Evolutionary conservation across 2,888 invertebrate genomes (phyloP), one percentile per base, ranked within the genome.

Genomic region (Amiota mariae): DNA sequence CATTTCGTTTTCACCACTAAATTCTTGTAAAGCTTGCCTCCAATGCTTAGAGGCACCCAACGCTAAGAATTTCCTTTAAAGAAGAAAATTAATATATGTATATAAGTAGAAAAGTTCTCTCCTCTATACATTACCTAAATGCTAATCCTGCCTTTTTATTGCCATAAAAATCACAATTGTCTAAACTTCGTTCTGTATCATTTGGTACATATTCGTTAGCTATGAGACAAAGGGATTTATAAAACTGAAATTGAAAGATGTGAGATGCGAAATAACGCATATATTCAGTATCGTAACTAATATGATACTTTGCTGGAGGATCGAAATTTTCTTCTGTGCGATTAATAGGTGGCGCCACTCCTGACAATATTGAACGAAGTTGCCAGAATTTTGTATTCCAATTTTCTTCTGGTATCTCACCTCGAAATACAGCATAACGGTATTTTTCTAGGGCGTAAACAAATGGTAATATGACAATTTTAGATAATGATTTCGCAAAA

Each of bases 161-260:
- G 80, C 93, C 91, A 88, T 95, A 95, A 81, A 97, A 95, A 85
- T 97, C 97, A 87, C 97, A 97, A 84, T 94, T 93, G 74, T 97
- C 94, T 12, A 97, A 91, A 13, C 95, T 93, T 88, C 93, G 93
- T 0, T 87, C 82, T 2, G 92, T 74, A 81, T 94, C 92, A 2
- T 75, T 75, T 0, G 94, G 94, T 57, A 93, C 94, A 82, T 95
- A 95, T 87, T 97, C 93, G 0, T 94, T 95, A 1, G 97, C 95
- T 77, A 93, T 92, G 76, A 92, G 92, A 84, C 95, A 95, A 56
- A 94, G 90, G 0, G 93, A 92, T 72, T 94, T 92, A 86, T 94
- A 94, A 88, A 95, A 93, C 88, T 95, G 95, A 91, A 95, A 95
- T 91, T 95, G 95, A 70, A 95, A 91, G 70, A 97, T 93, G 87